Percentiles rank a stretch among this genome's conserved stretches.
Conservation (phyloP, 2,888 invertebrate genomes). For the Tenthredo notha region DNA sequence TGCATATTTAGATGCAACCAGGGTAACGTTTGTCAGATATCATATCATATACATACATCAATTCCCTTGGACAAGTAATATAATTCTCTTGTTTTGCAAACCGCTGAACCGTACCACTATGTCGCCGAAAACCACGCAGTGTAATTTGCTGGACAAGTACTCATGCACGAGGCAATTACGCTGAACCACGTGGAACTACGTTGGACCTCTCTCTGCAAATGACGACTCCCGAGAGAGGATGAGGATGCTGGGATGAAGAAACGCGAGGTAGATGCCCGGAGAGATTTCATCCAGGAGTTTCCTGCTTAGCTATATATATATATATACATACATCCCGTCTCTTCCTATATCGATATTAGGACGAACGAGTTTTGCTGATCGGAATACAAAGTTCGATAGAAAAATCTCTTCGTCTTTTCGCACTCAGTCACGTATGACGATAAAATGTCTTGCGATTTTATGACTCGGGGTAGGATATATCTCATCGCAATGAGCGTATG, state of each 20-base stretch:
- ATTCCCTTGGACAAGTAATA: not conserved
- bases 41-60: too few species aligned
- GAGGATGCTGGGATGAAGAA: not conserved
- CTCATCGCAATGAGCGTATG: not conserved
- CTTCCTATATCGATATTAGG: not conserved
- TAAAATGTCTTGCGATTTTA: not conserved
- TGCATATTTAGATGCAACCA: not conserved
- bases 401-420: not conserved
- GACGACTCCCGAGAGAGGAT: slow-evolving; percentile 43
- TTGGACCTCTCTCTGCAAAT: slow-evolving; percentile 15
- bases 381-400: slow-evolving; percentile 27
- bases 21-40: not conserved
- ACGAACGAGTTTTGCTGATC: slow-evolving; percentile 33
- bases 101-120: not conserved
- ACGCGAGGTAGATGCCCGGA: slow-evolving; percentile 38
- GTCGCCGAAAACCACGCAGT: not conserved
- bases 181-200: slow-evolving; percentile 47
- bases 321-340: not conserved
- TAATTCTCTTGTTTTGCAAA: not conserved
- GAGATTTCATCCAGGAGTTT: slow-evolving; percentile 41
- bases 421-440: not conserved
- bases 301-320: slow-evolving; percentile 11
- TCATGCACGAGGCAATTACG: slow-evolving; percentile 22
- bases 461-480: not conserved
- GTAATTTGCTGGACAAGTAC: slow-evolving; percentile 41